Evolutionary conservation across 2,888 invertebrate species (phyloP), one percentile per base, ranked within the genome.

Genomic region (Tetheella fluctuosa): DNA sequence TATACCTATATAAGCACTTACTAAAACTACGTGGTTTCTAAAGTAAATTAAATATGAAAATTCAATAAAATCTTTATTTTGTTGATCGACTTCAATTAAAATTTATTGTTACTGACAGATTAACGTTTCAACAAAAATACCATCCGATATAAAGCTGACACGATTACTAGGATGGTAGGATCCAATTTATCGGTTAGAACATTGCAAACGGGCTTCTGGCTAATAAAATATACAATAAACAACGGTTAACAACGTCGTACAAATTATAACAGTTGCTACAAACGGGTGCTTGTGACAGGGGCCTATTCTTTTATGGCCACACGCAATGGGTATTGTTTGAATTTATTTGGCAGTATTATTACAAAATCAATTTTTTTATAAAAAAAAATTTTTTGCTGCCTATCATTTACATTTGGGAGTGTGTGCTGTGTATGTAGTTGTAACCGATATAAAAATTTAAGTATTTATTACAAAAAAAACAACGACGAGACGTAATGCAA

Each of bases 181-280:
- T 73, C 77, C 68, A 76, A 73, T 84, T 85, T 84, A 85, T 85
- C 74, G 81, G 72, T 68, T 76, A 74, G 78, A 79, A 77, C 74
- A 69, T 66, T 67, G 69, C 65, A 73, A 74, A 73, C 74, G 68
- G 70, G 71, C 62, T 70, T 68, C 72, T 68, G 73, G 67, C 79
- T 80, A 85, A 85, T 86, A 85, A 84, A 88, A 86, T 81, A 76
- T 76, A 75, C 79, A 72, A 83, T 84, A 84, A 86, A 86, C 81
- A 80, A 77, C 68, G 74, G 71, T 76, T 71, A 74, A 74, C 77
- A 74, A 73, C 73, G 69, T 69, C 71, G 69, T 74, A 73, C 80
- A 77, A 81, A 85, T 86, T 84, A 84, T 83, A 76, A 81, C 80
- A 74, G 76, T 76, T 67, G 73, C 69, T 73, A 64, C 63, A 64